Conservation (phyloP, 2,888 invertebrate species). For the Thereva unica region DNA sequence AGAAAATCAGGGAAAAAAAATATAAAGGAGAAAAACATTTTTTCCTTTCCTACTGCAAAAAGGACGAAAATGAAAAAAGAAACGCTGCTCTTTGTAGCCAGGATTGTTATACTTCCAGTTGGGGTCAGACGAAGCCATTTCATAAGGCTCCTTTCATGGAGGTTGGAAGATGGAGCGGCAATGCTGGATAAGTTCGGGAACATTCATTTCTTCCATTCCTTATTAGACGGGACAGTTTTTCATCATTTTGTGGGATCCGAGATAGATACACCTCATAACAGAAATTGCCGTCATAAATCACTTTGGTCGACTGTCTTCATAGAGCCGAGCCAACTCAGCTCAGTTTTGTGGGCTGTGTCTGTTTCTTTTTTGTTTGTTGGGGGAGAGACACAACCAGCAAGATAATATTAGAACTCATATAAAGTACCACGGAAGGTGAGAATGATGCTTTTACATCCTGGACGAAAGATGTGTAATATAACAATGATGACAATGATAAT, state of each 20-base stretch:
- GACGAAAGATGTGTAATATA: slow-evolving; percentile 31
- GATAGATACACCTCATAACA: slow-evolving; percentile 39
- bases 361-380: too few relatives aligned
- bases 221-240: slow-evolving; percentile 36
- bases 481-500: slow-evolving; percentile 29
- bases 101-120: too few relatives aligned
- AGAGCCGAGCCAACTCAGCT: too few relatives aligned
- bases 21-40: not conserved
- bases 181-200: slow-evolving; percentile 26
- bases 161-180: not conserved
- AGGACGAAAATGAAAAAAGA: slow-evolving; percentile 25
- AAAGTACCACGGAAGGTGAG: slow-evolving; percentile 6
- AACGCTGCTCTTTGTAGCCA: too few relatives aligned
- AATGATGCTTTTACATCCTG: slow-evolving; percentile 8
- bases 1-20: not conserved
- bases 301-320: slow-evolving; percentile 27
- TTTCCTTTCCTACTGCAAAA: slow-evolving; percentile 1
- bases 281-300: slow-evolving; percentile 35
- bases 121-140: too few relatives aligned
- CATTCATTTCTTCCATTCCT: slow-evolving; percentile 17
- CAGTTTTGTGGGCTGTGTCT: too few relatives aligned
- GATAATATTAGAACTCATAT: too few relatives aligned
- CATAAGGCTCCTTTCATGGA: too few relatives aligned
- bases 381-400: too few relatives aligned
- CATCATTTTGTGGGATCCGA: slow-evolving; percentile 33